Conservation (phyloP, 2,888 invertebrate genomes). For the Notodonta ziczac region DNA sequence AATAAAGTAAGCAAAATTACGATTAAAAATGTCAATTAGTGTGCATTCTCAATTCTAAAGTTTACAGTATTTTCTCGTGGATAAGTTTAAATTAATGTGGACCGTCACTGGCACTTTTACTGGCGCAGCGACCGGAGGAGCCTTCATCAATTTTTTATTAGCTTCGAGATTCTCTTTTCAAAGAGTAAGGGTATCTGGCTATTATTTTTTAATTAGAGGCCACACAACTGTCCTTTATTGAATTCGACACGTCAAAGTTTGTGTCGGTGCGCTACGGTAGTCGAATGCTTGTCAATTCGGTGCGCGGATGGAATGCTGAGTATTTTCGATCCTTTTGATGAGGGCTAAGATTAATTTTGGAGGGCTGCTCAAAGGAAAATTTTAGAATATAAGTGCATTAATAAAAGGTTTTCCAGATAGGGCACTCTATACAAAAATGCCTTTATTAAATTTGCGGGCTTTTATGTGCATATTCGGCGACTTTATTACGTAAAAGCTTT, state of each 20-base stretch:
- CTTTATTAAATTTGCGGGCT: conserved; percentile 80
- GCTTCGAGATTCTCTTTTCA: conserved; percentile 59
- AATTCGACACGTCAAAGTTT: conserved; percentile 69
- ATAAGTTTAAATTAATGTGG: conserved; percentile 79
- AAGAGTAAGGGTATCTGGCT: conserved; percentile 51
- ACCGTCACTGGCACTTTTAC: conserved; percentile 66
- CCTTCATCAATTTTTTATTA: conserved; percentile 74
- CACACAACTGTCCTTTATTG: conserved; percentile 59
- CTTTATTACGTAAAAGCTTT: conserved; percentile 74
- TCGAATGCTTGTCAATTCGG: conserved; percentile 54
- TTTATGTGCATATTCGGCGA: conserved; percentile 71
- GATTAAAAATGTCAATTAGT: conserved; percentile 77
- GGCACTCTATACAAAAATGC: conserved; percentile 73
- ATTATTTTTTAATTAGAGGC: conserved; percentile 63
- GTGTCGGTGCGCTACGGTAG: conserved; percentile 47
- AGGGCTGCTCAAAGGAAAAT: conserved; percentile 79
- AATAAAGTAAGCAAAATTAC: conserved; percentile 59
- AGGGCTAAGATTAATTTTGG: conserved; percentile 80
- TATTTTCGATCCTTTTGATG: conserved; percentile 78
- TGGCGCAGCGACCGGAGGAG: conserved; percentile 52
- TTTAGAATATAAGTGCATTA: conserved; percentile 82
- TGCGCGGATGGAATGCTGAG: conserved; percentile 70
- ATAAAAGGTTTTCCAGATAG: conserved; percentile 75
- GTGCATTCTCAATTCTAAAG: conserved; percentile 72
- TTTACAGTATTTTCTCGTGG: conserved; percentile 72